These are phyloP conservation scores for Cygnus buccinator DNA, from an alignment of 2,113 vertebrate species.

Conservation along the genomic window DNA sequence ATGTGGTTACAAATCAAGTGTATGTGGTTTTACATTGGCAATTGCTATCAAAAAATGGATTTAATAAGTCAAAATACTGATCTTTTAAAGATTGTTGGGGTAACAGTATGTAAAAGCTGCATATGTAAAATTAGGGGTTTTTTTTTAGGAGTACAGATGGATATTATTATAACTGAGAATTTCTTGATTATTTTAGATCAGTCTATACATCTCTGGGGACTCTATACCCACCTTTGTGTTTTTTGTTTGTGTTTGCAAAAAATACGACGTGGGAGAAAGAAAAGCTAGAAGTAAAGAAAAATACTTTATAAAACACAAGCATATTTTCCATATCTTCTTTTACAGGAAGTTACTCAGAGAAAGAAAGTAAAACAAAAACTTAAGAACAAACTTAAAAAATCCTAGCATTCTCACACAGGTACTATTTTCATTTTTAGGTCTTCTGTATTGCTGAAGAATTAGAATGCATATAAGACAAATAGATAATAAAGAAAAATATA, in stretches of 20 bases:
- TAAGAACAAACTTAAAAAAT: background rate
- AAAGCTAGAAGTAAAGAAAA: background rate
- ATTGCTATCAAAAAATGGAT: background rate
- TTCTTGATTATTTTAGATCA: background rate
- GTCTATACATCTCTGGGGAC: background rate
- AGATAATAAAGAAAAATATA: background rate
- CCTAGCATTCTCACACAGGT: background rate
- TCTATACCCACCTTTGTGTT: background rate
- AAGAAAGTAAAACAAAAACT: background rate
- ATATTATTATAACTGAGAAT: background rate
- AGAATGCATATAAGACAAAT: background rate
- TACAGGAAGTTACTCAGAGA: background rate
- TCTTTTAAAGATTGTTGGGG: background rate
- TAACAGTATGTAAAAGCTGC: background rate
- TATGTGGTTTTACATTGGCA: background rate
- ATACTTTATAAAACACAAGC: background rate
- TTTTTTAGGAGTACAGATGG: background rate
- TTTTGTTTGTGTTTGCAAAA: background rate
- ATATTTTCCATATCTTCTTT: background rate
- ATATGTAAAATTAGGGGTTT: background rate
- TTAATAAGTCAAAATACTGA: background rate
- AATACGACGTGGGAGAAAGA: background rate
- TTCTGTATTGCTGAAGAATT: background rate
- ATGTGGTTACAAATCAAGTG: background rate
- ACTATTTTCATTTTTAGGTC: background rate